A percentile compares a stretch with the other conserved stretches of the same genome.
Conservation (phyloP, 2,888 invertebrate genomes). For the Protodeltote pygarga region DNA sequence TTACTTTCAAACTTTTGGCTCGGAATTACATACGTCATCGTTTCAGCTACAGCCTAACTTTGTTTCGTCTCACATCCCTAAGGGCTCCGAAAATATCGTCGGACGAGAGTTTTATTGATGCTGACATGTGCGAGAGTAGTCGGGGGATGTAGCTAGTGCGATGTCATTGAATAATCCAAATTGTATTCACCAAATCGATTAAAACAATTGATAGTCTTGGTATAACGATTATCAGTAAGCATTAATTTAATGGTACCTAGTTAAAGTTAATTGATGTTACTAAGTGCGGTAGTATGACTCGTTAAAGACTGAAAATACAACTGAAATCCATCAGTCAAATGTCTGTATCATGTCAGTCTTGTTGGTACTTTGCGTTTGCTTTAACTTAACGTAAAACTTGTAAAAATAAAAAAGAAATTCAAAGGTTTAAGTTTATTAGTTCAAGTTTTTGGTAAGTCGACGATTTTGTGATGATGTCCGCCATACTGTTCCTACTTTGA, state of each 20-base stretch:
- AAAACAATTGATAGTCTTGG: constrained; percentile 23
- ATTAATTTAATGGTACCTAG: no score
- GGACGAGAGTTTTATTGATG: constrained; percentile 38
- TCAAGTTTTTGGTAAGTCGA: no score
- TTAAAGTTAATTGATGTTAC: no score
- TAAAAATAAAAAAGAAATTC: constrained; percentile 1
- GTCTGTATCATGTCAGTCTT: neutral
- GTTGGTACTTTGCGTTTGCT: no score
- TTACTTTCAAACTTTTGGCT: constrained; percentile 25
- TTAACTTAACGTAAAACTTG: no score
- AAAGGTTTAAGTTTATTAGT: no score
- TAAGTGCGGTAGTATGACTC: no score
- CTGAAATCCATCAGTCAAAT: no score
- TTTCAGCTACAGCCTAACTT: constrained; percentile 37
- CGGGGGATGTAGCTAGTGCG: constrained; percentile 14
- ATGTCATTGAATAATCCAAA: constrained; percentile 20
- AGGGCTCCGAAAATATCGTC: constrained; percentile 25
- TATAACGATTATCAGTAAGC: no score
- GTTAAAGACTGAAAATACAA: no score
- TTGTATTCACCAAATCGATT: constrained; percentile 8
- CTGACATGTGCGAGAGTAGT: constrained; percentile 20
- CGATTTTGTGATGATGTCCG: no score
- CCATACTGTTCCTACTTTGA: no score
- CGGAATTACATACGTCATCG: constrained; percentile 30
- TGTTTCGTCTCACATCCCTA: constrained; percentile 28